These are phyloP conservation scores for Campylomormyrus tamandua DNA, from an alignment of 2,113 vertebrate genomes.

Conservation along the genomic window DNA sequence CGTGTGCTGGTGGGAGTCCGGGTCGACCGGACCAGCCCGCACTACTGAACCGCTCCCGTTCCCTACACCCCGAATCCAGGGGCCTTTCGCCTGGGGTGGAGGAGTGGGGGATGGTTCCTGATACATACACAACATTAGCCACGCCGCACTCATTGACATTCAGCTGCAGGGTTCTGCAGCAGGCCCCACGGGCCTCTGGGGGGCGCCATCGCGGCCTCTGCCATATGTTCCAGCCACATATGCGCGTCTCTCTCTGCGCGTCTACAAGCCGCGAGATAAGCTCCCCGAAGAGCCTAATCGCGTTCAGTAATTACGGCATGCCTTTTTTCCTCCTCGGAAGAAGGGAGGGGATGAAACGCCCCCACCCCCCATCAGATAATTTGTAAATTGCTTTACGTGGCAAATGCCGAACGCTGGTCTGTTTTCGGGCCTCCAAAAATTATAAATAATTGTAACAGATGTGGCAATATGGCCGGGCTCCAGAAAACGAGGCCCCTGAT, in stretches of 20 bases:
- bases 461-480: conserved; percentile 99
- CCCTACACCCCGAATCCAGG: conserved; percentile 68
- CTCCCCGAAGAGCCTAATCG: conserved; percentile 99
- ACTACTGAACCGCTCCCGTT: conserved; percentile 56
- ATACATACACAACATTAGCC: conserved; percentile 94
- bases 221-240: conserved; percentile 97
- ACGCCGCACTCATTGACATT: conserved; percentile 96
- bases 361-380: conserved; percentile 97
- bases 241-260: conserved; percentile 71
- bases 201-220: conserved; percentile 95
- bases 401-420: conserved; percentile 88
- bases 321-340: conserved; percentile 80
- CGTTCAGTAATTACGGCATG: conserved; percentile 98
- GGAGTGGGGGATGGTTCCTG: conserved; percentile 58
- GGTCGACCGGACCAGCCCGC: conserved; percentile 65
- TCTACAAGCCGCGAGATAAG: conserved; percentile 89
- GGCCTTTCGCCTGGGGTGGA: conserved; percentile 74
- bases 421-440: conserved; percentile 88
- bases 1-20: conserved; percentile 83
- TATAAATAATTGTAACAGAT: conserved; percentile 99
- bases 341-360: conserved; percentile 84
- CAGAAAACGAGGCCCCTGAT: conserved; percentile 99
- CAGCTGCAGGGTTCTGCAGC: conserved; percentile 95
- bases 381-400: conserved; percentile 99
- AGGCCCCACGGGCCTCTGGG: conserved; percentile 94